Base-by-base conservation (phyloP, 2,888 invertebrate species). In the Unio delphinus region DNA sequence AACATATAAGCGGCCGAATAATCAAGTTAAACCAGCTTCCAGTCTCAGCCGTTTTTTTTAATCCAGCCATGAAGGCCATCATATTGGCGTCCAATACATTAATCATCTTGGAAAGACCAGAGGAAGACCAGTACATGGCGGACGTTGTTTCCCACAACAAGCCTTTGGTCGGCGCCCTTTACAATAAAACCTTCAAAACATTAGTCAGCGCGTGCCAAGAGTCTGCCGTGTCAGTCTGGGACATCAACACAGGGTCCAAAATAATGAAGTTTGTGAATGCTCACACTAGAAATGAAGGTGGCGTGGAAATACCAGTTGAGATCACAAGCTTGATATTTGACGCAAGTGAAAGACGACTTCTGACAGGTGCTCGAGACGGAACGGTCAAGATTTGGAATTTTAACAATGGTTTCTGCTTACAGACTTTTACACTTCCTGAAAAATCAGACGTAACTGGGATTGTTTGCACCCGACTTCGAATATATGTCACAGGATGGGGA, bases 311-410 rank as follows among this genome's bases (percentile, higher is more conserved):
- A 72, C 92, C 93, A 0, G 92, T 94, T 63, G 94, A 94, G 91
- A 94, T 95, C 76, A 95, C 95, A 0, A 93, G 94, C 5, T 94
- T 94, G 45, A 93, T 93, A 82, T 95, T 95, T 88, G 95, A 95
- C 90, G 93, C 94, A 0, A 93, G 93, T 30, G 91, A 92, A 79
- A 94, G 95, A 85, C 92, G 94, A 70, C 91, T 96, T 54, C 89
- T 95, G 69, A 95, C 95, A 0, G 95, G 95, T 1, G 95, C 95
- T 0, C 92, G 94, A 65, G 93, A 95, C 88, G 96, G 96, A 18
- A 92, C 93, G 0, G 90, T 96, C 11, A 94, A 94, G 91, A 92
- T 95, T 55, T 96, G 96, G 96, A 95, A 95, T 89, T 95, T 95
- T 85, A 95, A 95, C 86, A 94, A 94, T 34, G 95, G 95, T 0